These are phyloP conservation scores for Suillia variegata DNA, from an alignment of 2,888 invertebrate genomes.

Conservation along the genomic window DNA sequence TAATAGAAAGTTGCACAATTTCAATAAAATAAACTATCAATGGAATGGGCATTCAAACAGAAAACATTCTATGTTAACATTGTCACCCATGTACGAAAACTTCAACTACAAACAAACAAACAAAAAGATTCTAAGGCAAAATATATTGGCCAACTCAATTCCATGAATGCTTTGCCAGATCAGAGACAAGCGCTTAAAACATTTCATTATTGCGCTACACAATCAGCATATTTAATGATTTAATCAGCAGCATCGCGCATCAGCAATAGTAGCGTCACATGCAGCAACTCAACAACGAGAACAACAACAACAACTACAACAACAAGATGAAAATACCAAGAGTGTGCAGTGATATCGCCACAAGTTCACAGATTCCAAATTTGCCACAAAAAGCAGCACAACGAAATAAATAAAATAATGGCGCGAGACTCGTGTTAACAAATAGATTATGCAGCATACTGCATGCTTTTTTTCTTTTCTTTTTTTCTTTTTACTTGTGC, in stretches of 20 bases:
- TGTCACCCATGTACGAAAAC: too few relatives aligned
- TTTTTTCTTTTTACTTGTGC: too few relatives aligned
- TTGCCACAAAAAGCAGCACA: too few relatives aligned
- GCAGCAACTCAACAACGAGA: conserved; percentile 4
- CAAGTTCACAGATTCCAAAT: conserved; percentile 58
- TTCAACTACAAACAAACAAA: too few relatives aligned
- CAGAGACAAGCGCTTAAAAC: conserved; percentile 59
- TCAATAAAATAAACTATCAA: too few relatives aligned
- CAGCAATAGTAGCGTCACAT: conserved; percentile 19
- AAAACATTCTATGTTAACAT: too few relatives aligned
- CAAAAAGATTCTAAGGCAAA: too few relatives aligned
- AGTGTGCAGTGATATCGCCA: conserved; percentile 53
- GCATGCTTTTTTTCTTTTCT: too few relatives aligned
- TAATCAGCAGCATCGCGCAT: conserved; percentile 50
- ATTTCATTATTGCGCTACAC: conserved; percentile 61
- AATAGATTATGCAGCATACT: conserved; percentile 48
- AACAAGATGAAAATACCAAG: too few relatives aligned
- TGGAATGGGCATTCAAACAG: too few relatives aligned
- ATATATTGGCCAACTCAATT: too few relatives aligned
- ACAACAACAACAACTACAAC: conserved; percentile 31
- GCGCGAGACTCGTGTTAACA: conserved; percentile 59
- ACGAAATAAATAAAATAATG: conserved; percentile 49
- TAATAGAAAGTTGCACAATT: too few relatives aligned
- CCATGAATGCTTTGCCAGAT: conserved; percentile 58
- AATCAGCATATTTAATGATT: conserved; percentile 60